Evolutionary conservation across 2,888 invertebrate genomes (phyloP).

Genomic region (Temnothorax unifasciatus): DNA sequence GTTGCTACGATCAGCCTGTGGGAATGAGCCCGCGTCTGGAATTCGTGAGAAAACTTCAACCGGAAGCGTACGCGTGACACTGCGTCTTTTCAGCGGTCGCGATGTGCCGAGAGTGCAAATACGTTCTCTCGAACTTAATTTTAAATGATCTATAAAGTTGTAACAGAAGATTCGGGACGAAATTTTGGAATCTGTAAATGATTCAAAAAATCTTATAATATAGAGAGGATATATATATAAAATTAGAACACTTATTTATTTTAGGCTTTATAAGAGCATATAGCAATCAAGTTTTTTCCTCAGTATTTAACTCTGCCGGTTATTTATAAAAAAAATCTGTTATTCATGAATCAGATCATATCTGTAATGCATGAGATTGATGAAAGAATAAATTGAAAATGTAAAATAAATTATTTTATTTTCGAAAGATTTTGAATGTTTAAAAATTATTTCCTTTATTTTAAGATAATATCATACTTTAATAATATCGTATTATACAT

Average conservation of each 20-base stretch:
- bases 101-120: not conserved
- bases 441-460: not conserved
- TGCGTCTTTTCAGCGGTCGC: not conserved
- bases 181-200: not conserved
- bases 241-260: not conserved
- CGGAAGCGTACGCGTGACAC: constrained; percentile 42
- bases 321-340: not conserved
- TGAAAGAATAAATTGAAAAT: not conserved
- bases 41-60: constrained; percentile 63
- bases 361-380: not conserved
- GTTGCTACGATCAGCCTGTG: constrained; percentile 70
- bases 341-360: not conserved
- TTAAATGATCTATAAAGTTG: not conserved
- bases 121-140: not conserved
- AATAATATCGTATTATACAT: not conserved
- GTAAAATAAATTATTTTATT: not conserved
- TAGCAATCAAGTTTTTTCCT: not conserved
- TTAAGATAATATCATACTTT: not conserved
- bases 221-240: not conserved
- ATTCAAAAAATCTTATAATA: not conserved
- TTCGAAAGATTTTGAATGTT: not conserved
- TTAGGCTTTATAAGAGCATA: not conserved
- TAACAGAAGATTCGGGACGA: not conserved
- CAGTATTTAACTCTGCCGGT: not conserved
- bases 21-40: constrained; percentile 68